Base-by-base conservation (phyloP, 2,797 vertebrate genomes). In the Calcarius lapponicus region DNA sequence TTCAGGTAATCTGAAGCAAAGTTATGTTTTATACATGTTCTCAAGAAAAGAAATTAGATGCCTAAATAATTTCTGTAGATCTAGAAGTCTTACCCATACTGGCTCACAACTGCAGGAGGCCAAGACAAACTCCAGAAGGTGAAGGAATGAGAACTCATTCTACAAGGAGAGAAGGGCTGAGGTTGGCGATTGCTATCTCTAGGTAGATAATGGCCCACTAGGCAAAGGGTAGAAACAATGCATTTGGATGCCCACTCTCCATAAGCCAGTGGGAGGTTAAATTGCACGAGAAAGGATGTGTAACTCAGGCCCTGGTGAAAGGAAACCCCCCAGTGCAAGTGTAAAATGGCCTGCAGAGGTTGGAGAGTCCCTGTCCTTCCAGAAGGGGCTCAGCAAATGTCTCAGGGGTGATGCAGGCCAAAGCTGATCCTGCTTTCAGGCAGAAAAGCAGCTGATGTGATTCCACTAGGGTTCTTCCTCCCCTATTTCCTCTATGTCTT, bases 121-220 rank as follows among this genome's bases (percentile, higher is more conserved):
- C 67, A 80, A 67, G 42, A 26, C 56, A 80, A 93, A 48, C 13
- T 91, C 45, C 22, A 70, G 57, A 90, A 75, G 36, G 53, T 42
- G 70, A 72, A 91, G 28, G 36, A 72, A 62, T 25, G 62, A 90
- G 70, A 26, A 74, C 17, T 38, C 32, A 50, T 17, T 45, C 14
- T 14, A 25, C 20, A 56, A 51, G 42, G 45, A n/a, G 51, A 71
- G 11, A 67, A 32, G 17, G 17, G 25, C 28, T 5, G 13, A 82
- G 13, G 29, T 0, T 40, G 31, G 38, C 11, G n/a, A 29, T 19
- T 2, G 2, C 20, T 58, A 3, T 24, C 81, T 56, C 51, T 11
- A 86, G 42, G 70, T 10, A 32, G 56, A 31, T 25, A 34, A 47
- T 1, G 9, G 13, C 10, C 12, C 60, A 25, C 56, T 3, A 22